These are phyloP conservation scores for Cygnus atratus DNA, from an alignment of 2,113 vertebrate genomes.

Conservation along the genomic window DNA sequence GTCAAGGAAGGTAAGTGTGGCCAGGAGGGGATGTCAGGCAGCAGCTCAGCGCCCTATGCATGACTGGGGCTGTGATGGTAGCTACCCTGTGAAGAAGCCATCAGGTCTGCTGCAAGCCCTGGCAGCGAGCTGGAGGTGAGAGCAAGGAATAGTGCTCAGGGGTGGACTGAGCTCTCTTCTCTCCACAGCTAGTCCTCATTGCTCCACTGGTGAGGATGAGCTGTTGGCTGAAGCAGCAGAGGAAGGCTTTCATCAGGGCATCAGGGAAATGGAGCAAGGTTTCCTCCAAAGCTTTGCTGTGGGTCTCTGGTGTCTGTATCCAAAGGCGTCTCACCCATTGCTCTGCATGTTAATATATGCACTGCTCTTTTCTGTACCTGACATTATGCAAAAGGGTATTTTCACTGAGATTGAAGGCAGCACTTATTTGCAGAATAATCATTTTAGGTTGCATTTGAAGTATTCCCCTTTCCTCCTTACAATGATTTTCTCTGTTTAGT, in stretches of 20 bases:
- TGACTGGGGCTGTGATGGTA: fast-evolving
- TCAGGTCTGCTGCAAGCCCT: neutral
- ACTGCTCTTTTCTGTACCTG: neutral
- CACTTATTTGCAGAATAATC: conserved; percentile 49
- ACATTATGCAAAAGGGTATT: conserved; percentile 1
- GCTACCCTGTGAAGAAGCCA: fast-evolving
- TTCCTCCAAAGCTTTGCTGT: neutral
- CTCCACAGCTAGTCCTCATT: neutral
- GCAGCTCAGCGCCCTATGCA: fast-evolving
- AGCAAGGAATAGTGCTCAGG: fast-evolving
- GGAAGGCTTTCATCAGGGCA: neutral
- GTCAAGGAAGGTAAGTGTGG: neutral
- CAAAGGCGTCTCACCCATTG: neutral
- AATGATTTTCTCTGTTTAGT: conserved; percentile 10
- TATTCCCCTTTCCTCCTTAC: neutral
- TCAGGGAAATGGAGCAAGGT: neutral
- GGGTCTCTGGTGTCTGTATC: neutral
- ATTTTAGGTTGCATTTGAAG: conserved; percentile 34
- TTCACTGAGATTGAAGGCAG: neutral
- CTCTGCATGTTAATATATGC: neutral
- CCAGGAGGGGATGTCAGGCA: neutral
- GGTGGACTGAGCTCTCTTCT: neutral
- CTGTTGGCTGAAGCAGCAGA: neutral
- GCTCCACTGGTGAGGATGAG: neutral
- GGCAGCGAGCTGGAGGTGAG: neutral